These are phyloP conservation scores for Brachionichthys hirsutus DNA, from an alignment of 2,113 vertebrate species.

Conservation along the genomic window DNA sequence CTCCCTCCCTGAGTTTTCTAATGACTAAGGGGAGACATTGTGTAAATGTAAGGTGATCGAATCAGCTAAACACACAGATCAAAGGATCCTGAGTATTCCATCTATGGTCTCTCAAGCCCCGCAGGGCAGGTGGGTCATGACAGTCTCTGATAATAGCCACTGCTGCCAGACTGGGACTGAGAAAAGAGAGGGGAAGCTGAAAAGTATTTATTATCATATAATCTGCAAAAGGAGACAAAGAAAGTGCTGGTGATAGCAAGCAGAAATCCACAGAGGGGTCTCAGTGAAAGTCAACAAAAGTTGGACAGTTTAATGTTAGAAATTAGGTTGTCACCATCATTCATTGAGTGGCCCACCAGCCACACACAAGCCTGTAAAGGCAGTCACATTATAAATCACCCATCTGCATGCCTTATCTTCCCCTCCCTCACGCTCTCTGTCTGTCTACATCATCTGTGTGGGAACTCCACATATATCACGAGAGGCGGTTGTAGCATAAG, in stretches of 20 bases:
- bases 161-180: conserved; percentile 10
- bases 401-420: neutral
- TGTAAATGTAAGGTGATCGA: conserved; percentile 57
- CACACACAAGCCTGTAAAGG: conserved; percentile 31
- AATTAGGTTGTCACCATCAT: conserved; percentile 21
- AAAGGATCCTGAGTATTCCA: conserved; percentile 53
- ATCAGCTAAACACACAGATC: conserved; percentile 62
- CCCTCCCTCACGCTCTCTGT: neutral
- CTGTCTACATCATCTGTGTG: conserved; percentile 17
- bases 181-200: conserved; percentile 17
- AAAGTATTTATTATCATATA: conserved; percentile 42
- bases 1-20: conserved; percentile 11
- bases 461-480: conserved; percentile 21
- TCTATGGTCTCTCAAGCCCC: conserved; percentile 15
- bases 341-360: conserved; percentile 23
- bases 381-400: conserved; percentile 37
- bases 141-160: conserved; percentile 57
- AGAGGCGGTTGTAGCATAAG: neutral
- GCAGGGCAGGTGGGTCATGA: conserved; percentile 33
- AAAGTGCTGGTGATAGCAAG: conserved; percentile 17
- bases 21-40: conserved; percentile 52
- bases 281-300: conserved; percentile 3
- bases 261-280: neutral
- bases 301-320: conserved; percentile 18
- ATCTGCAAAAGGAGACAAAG: conserved; percentile 19